Evolutionary conservation across 2,888 invertebrate genomes (phyloP).

Genomic region (Pantelozetes paolii): DNA sequence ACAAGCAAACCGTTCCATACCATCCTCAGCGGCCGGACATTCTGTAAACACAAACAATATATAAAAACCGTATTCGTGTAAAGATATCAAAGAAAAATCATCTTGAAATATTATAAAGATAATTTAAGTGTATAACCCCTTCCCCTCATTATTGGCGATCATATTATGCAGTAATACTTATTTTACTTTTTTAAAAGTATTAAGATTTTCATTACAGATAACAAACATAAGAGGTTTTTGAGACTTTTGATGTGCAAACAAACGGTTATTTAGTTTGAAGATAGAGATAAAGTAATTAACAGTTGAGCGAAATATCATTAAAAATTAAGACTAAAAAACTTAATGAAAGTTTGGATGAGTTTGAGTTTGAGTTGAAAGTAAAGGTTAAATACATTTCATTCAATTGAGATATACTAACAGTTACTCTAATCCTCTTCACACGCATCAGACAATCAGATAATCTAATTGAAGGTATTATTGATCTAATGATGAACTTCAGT

Average conservation of each 20-base stretch:
- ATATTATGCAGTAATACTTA: too few species aligned
- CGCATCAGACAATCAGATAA: slow-evolving; percentile 26
- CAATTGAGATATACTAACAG: background rate
- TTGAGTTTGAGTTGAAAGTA: too few species aligned
- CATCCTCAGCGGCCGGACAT: slow-evolving; percentile 85
- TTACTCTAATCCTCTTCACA: background rate
- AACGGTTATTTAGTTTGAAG: background rate
- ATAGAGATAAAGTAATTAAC: background rate
- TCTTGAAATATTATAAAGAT: too few species aligned
- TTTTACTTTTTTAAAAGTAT: too few species aligned
- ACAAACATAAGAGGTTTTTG: background rate
- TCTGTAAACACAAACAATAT: slow-evolving; percentile 59
- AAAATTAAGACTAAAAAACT: background rate
- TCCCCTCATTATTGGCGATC: too few species aligned
- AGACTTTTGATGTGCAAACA: background rate
- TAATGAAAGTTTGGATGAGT: too few species aligned
- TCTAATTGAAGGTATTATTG: slow-evolving; percentile 23
- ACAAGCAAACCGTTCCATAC: slow-evolving; percentile 90
- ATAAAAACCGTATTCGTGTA: too few species aligned
- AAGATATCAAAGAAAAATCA: too few species aligned
- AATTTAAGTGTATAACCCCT: too few species aligned
- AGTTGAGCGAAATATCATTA: background rate
- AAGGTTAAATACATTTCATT: slow-evolving; percentile 6
- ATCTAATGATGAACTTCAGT: slow-evolving; percentile 6
- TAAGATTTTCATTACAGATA: background rate